Base-by-base conservation (phyloP, 1,140 invertebrate species). In the Aphis gossypii region DNA sequence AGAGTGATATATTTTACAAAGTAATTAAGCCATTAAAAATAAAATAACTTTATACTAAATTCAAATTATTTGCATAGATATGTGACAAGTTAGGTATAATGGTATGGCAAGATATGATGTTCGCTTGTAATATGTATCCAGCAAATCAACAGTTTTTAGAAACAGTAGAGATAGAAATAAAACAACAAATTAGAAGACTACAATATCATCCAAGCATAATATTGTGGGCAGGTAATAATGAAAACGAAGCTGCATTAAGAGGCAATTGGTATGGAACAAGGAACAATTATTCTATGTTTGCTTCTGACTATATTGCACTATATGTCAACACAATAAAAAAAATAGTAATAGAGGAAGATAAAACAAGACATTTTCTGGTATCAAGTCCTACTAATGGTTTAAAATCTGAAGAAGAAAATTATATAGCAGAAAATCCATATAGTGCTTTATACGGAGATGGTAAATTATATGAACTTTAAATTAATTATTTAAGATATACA, bases 91-190 rank as follows among this genome's bases (percentile, higher is more conserved):
- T 97, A 44, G 98, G 98, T 25, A 97, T 98, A 46, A 96, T 98
- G 94, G 97, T 98, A 82, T 98, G 98, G 98, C 97, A 98, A 95
- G 98, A 99, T 95, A 97, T 99, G 94, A 99, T 99, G 97, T 99
- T 99, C 95, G 99, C 99, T 0, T 99, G 98, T 95, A 96, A 97
- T 14, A 98, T 99, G 97, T 99, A 99, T 96, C 99, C 99, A 11
- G 96, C 96, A 0, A 96, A 96, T 92, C 94, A 95, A 0, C 95
- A 96, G 21, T 99, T 99, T 95, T 95, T 99, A 5, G 94, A 95
- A 6, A 97, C 96, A 23, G 98, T 99, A 1, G 95, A 95, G 56
- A 95, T 95, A 38, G 99, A 99, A 96, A 96, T 99, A 20, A 95
- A 95, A 44, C 97, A 99, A 95, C 98, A 99, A 95, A 96, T 99